Evolutionary conservation across 2,797 vertebrate species (phyloP).

Genomic region (Fistularia tabacaria): DNA sequence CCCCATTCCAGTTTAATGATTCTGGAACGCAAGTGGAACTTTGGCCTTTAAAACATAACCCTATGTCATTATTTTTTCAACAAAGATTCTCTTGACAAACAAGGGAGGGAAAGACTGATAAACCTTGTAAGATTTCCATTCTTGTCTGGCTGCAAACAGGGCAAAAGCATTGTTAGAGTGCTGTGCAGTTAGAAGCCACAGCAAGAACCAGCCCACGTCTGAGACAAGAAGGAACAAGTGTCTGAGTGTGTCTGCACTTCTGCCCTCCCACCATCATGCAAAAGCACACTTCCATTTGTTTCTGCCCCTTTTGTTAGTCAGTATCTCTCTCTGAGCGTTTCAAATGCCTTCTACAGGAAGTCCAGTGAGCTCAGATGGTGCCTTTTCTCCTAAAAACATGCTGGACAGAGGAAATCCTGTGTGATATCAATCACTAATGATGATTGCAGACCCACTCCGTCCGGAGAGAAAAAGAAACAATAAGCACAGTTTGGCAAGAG

Average conservation of each 20-base stretch:
- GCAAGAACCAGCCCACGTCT: neutral
- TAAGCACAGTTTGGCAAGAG: conserved; percentile 36
- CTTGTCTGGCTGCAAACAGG: too few species aligned
- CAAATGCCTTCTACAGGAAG: conserved; percentile 47
- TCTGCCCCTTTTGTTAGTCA: neutral
- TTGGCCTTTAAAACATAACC: too few species aligned
- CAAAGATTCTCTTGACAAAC: too few species aligned
- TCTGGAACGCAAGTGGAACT: too few species aligned
- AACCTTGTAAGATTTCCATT: too few species aligned
- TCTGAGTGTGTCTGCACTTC: neutral
- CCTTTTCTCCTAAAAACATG: conserved; percentile 48
- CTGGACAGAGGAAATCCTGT: conserved; percentile 67
- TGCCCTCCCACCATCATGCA: neutral
- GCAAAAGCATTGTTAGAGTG: too few species aligned
- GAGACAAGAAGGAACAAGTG: neutral
- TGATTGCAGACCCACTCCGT: conserved; percentile 30
- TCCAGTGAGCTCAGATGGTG: conserved; percentile 27
- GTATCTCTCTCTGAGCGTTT: conserved; percentile 8
- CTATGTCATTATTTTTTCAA: too few species aligned
- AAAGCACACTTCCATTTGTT: neutral
- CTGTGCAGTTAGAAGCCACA: too few species aligned
- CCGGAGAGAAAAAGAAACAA: conserved; percentile 44
- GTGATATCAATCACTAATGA: conserved; percentile 52
- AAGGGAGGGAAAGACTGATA: too few species aligned
- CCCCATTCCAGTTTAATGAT: too few species aligned